Conservation (phyloP, 2,797 vertebrate genomes). For the Cryptoprocta ferox region DNA sequence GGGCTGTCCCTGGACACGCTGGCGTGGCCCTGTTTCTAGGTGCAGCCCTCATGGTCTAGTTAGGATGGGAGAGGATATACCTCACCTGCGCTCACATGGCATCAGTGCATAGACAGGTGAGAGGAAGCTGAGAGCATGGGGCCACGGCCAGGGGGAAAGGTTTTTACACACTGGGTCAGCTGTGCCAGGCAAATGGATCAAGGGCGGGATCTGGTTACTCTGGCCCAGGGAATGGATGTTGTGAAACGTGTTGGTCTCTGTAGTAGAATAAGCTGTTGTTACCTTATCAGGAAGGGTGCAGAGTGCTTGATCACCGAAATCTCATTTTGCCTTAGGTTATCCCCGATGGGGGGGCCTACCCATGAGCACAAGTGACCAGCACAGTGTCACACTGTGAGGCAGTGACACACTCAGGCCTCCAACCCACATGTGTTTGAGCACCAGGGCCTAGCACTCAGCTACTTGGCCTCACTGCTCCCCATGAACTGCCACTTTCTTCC, state of each 20-base stretch:
- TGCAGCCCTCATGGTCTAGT: not conserved
- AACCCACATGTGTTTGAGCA: not conserved
- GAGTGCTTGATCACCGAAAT: rapidly evolving
- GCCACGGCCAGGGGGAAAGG: not conserved
- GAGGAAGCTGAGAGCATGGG: not conserved
- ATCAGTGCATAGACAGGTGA: not conserved
- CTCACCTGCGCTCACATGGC: not conserved
- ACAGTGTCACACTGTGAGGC: not conserved
- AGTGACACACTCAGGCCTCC: not conserved
- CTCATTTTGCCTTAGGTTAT: not conserved
- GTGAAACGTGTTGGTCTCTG: not conserved
- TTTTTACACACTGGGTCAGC: not conserved
- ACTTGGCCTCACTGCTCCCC: not conserved
- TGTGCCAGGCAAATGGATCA: not conserved
- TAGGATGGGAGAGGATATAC: not conserved
- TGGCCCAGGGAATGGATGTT: not conserved
- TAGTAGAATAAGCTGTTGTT: not conserved
- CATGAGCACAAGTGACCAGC: not conserved
- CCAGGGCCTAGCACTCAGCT: rapidly evolving
- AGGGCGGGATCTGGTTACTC: not conserved
- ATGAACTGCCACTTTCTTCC: rapidly evolving
- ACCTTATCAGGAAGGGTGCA: not conserved
- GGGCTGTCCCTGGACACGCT: not conserved
- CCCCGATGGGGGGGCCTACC: not conserved
- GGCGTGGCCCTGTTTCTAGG: not conserved